Conservation (phyloP, 2,797 vertebrate species). For the Streptopelia turtur region DNA sequence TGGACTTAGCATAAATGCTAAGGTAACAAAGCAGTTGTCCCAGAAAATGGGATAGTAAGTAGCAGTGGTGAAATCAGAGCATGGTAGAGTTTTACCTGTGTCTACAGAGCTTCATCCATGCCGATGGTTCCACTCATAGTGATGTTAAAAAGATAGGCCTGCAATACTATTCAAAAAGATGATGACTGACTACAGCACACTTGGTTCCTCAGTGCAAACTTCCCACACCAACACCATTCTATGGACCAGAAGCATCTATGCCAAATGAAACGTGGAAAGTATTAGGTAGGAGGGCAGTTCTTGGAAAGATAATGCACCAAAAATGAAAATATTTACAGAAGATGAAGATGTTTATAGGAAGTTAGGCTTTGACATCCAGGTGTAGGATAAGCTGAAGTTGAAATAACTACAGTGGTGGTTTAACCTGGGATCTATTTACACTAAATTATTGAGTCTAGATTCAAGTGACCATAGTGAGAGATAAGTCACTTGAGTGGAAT, state of each 20-base stretch:
- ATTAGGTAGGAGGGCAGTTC: not conserved
- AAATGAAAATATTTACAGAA: not conserved
- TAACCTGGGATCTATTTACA: not conserved
- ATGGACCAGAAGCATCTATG: not conserved
- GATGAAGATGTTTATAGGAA: not conserved
- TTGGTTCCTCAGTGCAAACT: not conserved
- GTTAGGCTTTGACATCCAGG: not conserved
- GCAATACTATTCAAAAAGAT: not conserved
- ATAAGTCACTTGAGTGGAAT: not conserved
- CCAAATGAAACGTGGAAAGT: not conserved
- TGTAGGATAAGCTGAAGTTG: not conserved
- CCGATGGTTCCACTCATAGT: not conserved
- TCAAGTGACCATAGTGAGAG: not conserved
- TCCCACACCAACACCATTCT: not conserved
- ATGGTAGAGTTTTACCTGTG: not conserved
- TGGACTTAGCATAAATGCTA: not conserved
- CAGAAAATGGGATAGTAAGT: not conserved
- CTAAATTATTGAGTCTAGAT: not conserved
- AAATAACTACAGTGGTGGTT: not conserved
- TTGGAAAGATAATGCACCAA: not conserved
- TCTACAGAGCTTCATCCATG: not conserved
- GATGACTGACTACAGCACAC: not conserved
- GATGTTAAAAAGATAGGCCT: not conserved
- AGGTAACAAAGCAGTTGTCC: not conserved
- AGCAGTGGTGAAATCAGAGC: not conserved